These are phyloP conservation scores for Idaea biselata DNA, from an alignment of 2,888 invertebrate genomes.

Conservation along the genomic window DNA sequence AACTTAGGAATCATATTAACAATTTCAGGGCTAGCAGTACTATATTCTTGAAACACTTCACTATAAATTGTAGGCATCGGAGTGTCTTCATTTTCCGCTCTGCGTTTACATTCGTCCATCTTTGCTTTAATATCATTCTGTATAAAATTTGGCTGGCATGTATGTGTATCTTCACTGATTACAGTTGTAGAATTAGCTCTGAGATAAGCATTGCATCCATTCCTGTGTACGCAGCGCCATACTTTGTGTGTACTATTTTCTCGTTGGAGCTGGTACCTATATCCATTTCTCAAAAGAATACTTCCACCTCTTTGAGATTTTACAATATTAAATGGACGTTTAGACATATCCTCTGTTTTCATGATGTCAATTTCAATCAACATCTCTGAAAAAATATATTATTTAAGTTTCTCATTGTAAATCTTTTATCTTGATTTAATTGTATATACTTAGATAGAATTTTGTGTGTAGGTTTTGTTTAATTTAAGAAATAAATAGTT, in stretches of 20 bases:
- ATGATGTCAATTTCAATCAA: too few relatives aligned
- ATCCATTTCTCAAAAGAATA: not conserved
- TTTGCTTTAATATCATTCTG: not conserved
- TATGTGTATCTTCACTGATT: not conserved
- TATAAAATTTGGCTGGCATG: not conserved
- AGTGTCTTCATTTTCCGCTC: not conserved
- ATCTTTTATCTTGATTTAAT: too few relatives aligned
- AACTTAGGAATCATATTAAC: not conserved
- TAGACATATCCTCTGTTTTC: not conserved
- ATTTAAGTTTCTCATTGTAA: too few relatives aligned
- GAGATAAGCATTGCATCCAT: not conserved
- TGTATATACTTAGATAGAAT: too few relatives aligned
- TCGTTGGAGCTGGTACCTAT: not conserved
- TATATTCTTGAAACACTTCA: constrained; percentile 1
- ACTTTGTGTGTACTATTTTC: not conserved
- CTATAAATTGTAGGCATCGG: not conserved
- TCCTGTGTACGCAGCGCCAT: not conserved
- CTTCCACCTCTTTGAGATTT: not conserved
- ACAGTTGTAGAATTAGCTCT: not conserved
- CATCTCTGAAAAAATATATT: too few relatives aligned
- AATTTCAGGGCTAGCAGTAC: not conserved
- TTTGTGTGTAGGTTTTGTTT: too few relatives aligned
- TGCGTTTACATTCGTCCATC: not conserved
- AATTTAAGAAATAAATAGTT: too few relatives aligned
- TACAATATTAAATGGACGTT: not conserved